phyloP scores from a whole-genome alignment of 2,113 vertebrate species.

The Chionodraco myersi region DNA sequence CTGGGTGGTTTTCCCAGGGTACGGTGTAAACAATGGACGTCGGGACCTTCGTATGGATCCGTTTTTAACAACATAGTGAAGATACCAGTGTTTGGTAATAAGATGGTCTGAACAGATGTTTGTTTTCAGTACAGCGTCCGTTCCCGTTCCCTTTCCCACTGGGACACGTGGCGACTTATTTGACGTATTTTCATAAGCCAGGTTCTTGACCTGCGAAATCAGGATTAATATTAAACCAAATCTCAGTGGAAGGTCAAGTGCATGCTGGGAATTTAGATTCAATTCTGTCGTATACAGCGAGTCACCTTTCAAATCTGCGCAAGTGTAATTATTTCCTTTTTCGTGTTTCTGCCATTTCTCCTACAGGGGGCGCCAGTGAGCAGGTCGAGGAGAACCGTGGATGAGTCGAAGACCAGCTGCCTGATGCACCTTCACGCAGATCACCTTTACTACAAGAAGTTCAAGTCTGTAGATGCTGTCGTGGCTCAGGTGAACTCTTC shows the following conservation, averaged over 20 bases:
- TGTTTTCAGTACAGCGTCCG: slow-evolving; percentile 45
- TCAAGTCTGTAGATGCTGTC: slow-evolving; percentile 83
- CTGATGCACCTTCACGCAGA: slow-evolving; percentile 84
- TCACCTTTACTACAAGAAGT: slow-evolving; percentile 82
- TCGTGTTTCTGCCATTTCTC: slow-evolving; percentile 7
- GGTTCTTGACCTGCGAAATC: background rate
- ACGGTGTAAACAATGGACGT: slow-evolving; percentile 56
- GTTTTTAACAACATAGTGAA: slow-evolving; percentile 65
- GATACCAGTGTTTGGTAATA: slow-evolving; percentile 42
- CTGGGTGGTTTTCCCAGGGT: slow-evolving; percentile 29
- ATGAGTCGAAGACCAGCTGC: slow-evolving; percentile 84
- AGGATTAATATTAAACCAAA: background rate
- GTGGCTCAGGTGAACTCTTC: slow-evolving; percentile 83
- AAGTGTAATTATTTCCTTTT: background rate
- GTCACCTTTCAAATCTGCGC: background rate
- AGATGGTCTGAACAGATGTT: slow-evolving; percentile 74
- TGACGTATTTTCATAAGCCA: background rate
- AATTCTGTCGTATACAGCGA: background rate
- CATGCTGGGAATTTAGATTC: background rate
- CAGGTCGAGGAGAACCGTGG: slow-evolving; percentile 75
- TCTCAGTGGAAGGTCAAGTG: background rate
- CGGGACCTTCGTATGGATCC: slow-evolving; percentile 37
- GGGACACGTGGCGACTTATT: too few species aligned
- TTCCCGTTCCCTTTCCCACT: slow-evolving; percentile 22
- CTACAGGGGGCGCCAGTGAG: slow-evolving; percentile 70